These are phyloP conservation scores for Galaxias olidus DNA, from an alignment of 2,797 vertebrate genomes.

Conservation along the genomic window DNA sequence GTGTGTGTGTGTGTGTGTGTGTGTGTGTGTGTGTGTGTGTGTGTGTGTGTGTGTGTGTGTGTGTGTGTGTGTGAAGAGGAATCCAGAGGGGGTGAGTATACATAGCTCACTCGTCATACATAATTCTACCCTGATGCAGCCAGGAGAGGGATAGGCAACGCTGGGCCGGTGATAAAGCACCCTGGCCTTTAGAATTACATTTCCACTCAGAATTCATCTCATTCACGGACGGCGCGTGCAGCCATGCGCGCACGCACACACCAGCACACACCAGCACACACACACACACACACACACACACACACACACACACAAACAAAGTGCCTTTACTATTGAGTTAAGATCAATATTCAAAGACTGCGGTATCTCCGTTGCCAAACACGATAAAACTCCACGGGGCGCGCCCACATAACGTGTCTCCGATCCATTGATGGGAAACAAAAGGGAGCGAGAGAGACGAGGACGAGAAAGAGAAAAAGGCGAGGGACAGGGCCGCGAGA, in stretches of 20 bases:
- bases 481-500: slow-evolving; percentile 29
- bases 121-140: slow-evolving; percentile 70
- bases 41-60: slow-evolving; percentile 8
- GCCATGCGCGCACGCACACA: slow-evolving; percentile 50
- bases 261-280: slow-evolving; percentile 28
- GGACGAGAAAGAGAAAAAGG: slow-evolving; percentile 24
- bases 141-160: slow-evolving; percentile 75
- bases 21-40: slow-evolving; percentile 20
- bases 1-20: slow-evolving; percentile 1
- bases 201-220: slow-evolving; percentile 81
- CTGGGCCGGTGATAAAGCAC: slow-evolving; percentile 74
- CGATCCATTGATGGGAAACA: not conserved
- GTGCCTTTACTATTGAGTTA: too few relatives aligned
- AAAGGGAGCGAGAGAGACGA: not conserved
- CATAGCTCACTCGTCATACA: slow-evolving; percentile 78
- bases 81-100: slow-evolving; percentile 44
- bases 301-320: not conserved
- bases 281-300: not conserved
- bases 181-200: slow-evolving; percentile 86
- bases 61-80: slow-evolving; percentile 31
- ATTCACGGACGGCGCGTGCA: slow-evolving; percentile 66
- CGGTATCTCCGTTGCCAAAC: too few relatives aligned
- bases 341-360: too few relatives aligned
- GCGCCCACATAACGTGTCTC: slow-evolving; percentile 16
- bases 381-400: slow-evolving; percentile 38